Conservation (phyloP, 1,140 invertebrate species). For the Papilio polyxenes region DNA sequence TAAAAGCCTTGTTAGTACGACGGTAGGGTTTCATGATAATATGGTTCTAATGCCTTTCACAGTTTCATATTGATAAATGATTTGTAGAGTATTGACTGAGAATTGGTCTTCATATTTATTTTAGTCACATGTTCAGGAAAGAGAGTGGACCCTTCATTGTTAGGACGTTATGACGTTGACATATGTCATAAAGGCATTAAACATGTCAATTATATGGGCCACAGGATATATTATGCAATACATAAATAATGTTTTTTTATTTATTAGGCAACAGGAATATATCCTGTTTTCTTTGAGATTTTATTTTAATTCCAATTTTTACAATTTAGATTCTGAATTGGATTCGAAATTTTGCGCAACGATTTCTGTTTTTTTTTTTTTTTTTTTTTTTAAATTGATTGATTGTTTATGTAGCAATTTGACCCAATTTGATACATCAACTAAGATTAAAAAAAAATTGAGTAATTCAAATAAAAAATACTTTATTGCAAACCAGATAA, state of each 20-base stretch:
- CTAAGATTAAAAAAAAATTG: too few relatives aligned
- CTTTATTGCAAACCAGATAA: too few relatives aligned
- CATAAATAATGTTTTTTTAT: neutral
- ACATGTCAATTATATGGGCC: neutral
- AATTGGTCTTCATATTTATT: neutral
- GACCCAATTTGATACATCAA: too few relatives aligned
- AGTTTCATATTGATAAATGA: conserved; percentile 1
- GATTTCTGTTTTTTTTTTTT: too few relatives aligned
- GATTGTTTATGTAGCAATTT: too few relatives aligned
- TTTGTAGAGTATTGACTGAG: neutral
- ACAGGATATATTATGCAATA: neutral
- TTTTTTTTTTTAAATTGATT: too few relatives aligned
- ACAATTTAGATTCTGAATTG: neutral
- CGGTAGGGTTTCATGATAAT: conserved; percentile 70
- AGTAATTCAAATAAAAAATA: too few relatives aligned
- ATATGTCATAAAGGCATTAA: neutral
- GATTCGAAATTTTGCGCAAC: neutral
- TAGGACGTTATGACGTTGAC: neutral
- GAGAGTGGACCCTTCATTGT: neutral
- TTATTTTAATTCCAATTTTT: neutral
- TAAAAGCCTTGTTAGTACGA: conserved; percentile 64
- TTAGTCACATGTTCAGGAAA: neutral
- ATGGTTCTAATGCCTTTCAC: neutral
- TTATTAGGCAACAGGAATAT: neutral
- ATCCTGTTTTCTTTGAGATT: neutral